phyloP scores from a whole-genome alignment of 2,113 vertebrate species.

The Benitochromis conjunctus region DNA sequence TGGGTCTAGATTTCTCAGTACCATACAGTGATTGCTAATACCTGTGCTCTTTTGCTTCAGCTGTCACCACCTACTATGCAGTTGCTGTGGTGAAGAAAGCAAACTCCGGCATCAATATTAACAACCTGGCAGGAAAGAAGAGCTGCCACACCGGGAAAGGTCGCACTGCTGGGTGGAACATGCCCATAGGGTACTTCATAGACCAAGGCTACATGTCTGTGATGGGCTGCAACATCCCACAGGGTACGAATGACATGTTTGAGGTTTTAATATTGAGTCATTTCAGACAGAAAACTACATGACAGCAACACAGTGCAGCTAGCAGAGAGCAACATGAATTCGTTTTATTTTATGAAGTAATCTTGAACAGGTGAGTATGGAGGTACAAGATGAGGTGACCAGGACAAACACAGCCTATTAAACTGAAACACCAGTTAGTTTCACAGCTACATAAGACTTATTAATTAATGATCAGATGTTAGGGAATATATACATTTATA shows the following conservation, averaged over 20 bases:
- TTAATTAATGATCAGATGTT: background rate
- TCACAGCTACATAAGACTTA: background rate
- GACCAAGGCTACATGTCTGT: slow-evolving; percentile 84
- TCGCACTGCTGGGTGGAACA: slow-evolving; percentile 87
- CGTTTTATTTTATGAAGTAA: background rate
- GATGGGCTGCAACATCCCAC: slow-evolving; percentile 80
- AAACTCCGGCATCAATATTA: slow-evolving; percentile 75
- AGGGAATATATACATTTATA: background rate
- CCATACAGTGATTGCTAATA: background rate
- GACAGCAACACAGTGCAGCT: background rate
- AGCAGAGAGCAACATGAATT: accelerated
- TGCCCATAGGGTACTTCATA: slow-evolving; percentile 85
- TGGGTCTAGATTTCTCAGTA: background rate
- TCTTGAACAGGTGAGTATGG: background rate
- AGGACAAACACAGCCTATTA: background rate
- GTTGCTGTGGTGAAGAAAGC: slow-evolving; percentile 84
- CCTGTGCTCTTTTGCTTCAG: slow-evolving; percentile 25
- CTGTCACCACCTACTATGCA: slow-evolving; percentile 79
- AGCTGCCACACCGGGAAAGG: slow-evolving; percentile 91
- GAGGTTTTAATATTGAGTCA: background rate
- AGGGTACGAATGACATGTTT: slow-evolving; percentile 67
- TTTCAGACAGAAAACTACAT: background rate
- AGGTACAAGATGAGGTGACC: background rate
- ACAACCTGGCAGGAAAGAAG: slow-evolving; percentile 74
- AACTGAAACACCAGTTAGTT: background rate